Evolutionary conservation across 2,797 vertebrate species (phyloP).

Genomic region (Pogoniulus pusillus): DNA sequence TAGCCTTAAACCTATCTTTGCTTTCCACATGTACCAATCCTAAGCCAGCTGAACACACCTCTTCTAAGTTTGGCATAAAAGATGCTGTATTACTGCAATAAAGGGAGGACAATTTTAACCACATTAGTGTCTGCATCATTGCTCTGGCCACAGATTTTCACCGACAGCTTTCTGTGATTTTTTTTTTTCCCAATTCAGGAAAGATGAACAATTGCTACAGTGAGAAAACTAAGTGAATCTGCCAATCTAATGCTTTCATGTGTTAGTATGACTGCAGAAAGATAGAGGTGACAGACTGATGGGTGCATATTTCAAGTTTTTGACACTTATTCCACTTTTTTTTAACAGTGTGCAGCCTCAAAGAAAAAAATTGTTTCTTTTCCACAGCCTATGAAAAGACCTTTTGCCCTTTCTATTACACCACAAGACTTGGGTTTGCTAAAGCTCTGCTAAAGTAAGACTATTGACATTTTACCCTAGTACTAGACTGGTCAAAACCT

Average conservation of each 20-base stretch:
- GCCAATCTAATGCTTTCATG: not conserved
- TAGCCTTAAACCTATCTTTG: no score
- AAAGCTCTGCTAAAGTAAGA: not conserved
- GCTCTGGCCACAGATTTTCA: no score
- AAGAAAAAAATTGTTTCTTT: not conserved
- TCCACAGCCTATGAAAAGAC: not conserved
- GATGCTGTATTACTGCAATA: no score
- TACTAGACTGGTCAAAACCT: not conserved
- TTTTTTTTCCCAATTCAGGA: not conserved
- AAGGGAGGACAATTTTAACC: no score
- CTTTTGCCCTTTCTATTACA: not conserved
- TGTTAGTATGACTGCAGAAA: not conserved
- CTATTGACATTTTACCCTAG: not conserved
- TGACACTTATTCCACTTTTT: rapidly evolving
- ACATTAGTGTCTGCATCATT: no score
- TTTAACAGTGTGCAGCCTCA: not conserved
- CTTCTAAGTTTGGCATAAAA: no score
- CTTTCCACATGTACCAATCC: no score
- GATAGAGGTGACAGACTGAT: not conserved
- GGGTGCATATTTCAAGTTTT: not conserved
- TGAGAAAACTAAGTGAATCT: not conserved
- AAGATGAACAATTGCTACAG: not conserved
- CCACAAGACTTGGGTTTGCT: not conserved
- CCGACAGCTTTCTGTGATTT: not conserved
- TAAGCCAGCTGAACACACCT: no score